Evolutionary conservation across 2,113 vertebrate species (phyloP).

Genomic region (Tor tambroides): DNA sequence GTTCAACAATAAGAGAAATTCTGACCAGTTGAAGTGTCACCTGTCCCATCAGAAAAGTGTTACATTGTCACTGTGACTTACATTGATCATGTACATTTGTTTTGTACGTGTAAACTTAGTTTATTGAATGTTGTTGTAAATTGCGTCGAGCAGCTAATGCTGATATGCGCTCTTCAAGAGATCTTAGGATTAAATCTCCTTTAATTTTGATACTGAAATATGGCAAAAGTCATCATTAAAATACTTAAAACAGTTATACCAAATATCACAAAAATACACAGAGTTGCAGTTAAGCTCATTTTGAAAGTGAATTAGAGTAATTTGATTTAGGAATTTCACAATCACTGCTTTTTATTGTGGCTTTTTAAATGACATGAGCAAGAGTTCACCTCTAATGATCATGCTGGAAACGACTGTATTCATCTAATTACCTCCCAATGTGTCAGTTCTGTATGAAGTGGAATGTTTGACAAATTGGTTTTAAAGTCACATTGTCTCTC

Average conservation of each 20-base stretch:
- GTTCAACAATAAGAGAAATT: not conserved
- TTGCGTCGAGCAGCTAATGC: not conserved
- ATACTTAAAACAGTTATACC: not conserved
- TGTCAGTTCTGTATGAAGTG: not conserved
- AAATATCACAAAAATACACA: not conserved
- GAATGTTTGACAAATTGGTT: not conserved
- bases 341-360: not conserved
- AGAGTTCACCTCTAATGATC: not conserved
- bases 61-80: not conserved
- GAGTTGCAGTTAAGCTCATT: not conserved
- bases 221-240: not conserved
- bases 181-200: not conserved
- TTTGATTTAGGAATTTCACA: not conserved
- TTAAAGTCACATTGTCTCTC: not conserved
- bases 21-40: not conserved
- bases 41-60: not conserved
- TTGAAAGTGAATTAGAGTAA: not conserved
- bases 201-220: not conserved
- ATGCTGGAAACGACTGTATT: not conserved
- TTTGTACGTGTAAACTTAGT: not conserved
- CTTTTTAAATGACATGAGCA: not conserved
- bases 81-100: not conserved
- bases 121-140: not conserved
- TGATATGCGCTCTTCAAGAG: not conserved
- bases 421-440: slow-evolving; percentile 10